Evolutionary conservation across 2,797 vertebrate species (phyloP), one percentile per base, ranked within the genome.

Genomic region (Bucorvus abyssinicus): DNA sequence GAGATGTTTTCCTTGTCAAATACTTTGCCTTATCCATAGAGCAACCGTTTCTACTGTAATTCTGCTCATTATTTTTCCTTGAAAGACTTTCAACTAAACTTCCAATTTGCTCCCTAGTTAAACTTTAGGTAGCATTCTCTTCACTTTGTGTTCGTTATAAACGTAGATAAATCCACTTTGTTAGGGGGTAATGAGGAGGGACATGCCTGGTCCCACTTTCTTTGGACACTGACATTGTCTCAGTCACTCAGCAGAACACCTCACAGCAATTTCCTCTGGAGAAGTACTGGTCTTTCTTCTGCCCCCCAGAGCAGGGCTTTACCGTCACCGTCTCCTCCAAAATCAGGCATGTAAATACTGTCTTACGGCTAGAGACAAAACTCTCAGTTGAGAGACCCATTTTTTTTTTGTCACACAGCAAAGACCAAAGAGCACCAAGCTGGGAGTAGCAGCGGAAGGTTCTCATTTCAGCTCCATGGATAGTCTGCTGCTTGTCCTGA

Each of bases 1-100:
- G 71, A 67, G 87, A 84, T 93, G 55, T 92, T 95, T 95, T 93
- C 71, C 82, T 92, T 89, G 73, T 90, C 78, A 95, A 92, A 90
- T 90, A 82, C 92, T 95, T 96, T 87, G 77, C 77, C 56, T 77
- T 95, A 89, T 92, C 91, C 89, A 77, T 94, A 88, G 20, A 93
- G 52, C 81, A 96, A 96, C 82, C 42, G 26, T 81, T 95, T 90
- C 76, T 94, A 68, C 69, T 82, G 79, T 85, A 92, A 92, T 93
- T 89, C 71, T 87, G 71, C 27, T 89, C 53, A 77, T 89, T 86
- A 77, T 63, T 93, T 96, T 95, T 89, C 27, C 56, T 84, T 79
- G 34, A 57, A 88, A 93, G 56, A 61, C 65, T 89, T 92, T 71
- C 57, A 86, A 70, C 87, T 89, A 86, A 94, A 89, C 9, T 93